A percentile compares a stretch with the other conserved stretches of the same genome.
Conservation (phyloP, 2,113 vertebrate genomes). For the Epinephelus lanceolatus region DNA sequence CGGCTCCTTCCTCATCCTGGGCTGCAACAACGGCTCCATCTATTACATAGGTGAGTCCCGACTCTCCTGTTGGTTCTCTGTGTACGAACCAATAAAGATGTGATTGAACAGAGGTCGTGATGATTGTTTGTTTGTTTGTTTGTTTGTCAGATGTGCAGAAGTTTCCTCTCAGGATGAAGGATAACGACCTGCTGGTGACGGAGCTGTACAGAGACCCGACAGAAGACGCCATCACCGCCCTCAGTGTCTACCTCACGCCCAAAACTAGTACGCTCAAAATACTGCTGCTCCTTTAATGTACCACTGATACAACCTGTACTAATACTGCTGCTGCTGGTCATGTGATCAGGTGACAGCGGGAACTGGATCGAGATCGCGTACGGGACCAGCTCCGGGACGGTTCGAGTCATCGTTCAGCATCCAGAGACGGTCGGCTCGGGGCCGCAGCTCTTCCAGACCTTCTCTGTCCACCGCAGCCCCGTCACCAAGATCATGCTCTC, state of each 20-base stretch:
- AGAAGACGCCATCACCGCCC: slow-evolving; percentile 91
- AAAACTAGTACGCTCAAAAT: slow-evolving; percentile 87
- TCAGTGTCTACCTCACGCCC: slow-evolving; percentile 94
- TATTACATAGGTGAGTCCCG: slow-evolving; percentile 88
- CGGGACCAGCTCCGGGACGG: slow-evolving; percentile 91
- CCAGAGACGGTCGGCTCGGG: slow-evolving; percentile 94
- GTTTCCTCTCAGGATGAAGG: slow-evolving; percentile 92
- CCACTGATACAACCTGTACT: fast-evolving
- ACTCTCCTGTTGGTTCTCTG: neutral
- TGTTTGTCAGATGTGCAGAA: slow-evolving; percentile 90
- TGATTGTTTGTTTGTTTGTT: neutral
- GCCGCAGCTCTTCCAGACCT: slow-evolving; percentile 95
- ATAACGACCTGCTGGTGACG: slow-evolving; percentile 93
- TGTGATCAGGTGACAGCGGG: slow-evolving; percentile 89
- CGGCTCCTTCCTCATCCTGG: slow-evolving; percentile 93
- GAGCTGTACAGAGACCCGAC: slow-evolving; percentile 93
- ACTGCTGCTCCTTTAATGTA: neutral
- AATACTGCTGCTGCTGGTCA: neutral
- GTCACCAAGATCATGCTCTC: slow-evolving; percentile 95
- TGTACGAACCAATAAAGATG: neutral
- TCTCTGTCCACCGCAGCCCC: slow-evolving; percentile 93
- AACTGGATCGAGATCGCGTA: slow-evolving; percentile 97
- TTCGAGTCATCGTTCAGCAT: slow-evolving; percentile 94
- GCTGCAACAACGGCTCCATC: slow-evolving; percentile 94
- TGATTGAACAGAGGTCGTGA: neutral